Evolutionary conservation across 2,797 vertebrate species (phyloP).

Genomic region (Diceros bicornis): DNA sequence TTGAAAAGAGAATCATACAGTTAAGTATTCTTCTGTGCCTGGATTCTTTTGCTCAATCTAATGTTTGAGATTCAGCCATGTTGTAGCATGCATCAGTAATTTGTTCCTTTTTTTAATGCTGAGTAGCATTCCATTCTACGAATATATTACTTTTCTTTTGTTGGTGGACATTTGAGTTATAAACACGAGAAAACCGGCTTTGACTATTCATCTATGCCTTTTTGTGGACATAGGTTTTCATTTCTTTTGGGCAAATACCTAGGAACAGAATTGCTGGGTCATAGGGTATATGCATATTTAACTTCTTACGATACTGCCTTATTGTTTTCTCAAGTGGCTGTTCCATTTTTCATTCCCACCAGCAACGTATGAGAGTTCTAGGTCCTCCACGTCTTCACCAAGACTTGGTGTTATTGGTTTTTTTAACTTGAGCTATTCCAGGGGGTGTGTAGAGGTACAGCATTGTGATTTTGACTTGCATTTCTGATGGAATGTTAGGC

Average conservation of each 20-base stretch:
- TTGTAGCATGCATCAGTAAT: background rate
- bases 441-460: background rate
- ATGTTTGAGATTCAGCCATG: background rate
- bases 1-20: background rate
- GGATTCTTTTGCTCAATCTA: background rate
- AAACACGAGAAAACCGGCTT: background rate
- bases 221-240: background rate
- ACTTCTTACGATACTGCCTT: background rate
- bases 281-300: background rate
- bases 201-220: background rate
- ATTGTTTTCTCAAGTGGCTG: background rate
- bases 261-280: background rate
- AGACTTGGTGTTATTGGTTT: background rate
- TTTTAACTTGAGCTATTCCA: background rate
- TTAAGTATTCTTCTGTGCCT: background rate
- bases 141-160: background rate
- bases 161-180: background rate
- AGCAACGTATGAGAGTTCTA: background rate
- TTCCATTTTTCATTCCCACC: background rate
- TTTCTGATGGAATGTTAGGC: background rate
- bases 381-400: background rate
- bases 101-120: background rate
- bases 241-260: constrained; percentile 43
- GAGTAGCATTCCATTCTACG: background rate
- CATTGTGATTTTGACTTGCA: background rate